These are phyloP conservation scores for Mus caroli DNA, from an alignment of 2,797 vertebrate species.

Conservation along the genomic window DNA sequence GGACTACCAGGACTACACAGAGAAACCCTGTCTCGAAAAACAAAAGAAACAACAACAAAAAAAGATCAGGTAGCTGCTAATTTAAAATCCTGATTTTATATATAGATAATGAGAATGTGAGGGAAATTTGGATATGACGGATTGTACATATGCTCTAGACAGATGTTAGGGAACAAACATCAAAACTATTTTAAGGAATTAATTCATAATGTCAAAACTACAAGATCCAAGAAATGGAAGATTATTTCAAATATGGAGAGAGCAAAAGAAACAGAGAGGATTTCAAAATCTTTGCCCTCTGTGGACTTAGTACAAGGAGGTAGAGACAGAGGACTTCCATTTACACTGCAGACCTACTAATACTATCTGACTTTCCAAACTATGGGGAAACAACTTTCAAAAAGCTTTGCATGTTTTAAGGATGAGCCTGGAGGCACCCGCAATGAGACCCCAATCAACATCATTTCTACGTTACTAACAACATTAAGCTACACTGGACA, in stretches of 20 bases:
- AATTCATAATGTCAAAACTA: background rate
- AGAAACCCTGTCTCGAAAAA: too few relatives aligned
- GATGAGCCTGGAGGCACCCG: background rate
- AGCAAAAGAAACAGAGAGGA: background rate
- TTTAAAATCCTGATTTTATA: background rate
- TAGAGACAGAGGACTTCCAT: background rate
- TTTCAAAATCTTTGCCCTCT: background rate
- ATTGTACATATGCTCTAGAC: background rate
- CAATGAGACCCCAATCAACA: constrained; percentile 10
- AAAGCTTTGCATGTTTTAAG: constrained; percentile 5
- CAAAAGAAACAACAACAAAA: too few relatives aligned
- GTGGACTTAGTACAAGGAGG: background rate
- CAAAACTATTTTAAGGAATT: background rate
- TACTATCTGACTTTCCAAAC: constrained; percentile 39
- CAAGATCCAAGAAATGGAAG: constrained; percentile 12
- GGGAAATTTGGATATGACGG: background rate
- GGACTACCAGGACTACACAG: too few relatives aligned
- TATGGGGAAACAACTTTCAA: background rate
- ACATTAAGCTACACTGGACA: constrained; percentile 32
- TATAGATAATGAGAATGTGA: background rate
- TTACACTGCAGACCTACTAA: background rate
- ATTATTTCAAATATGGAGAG: constrained; percentile 14
- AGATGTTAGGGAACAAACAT: background rate
- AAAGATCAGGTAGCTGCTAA: background rate
- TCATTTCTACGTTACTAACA: constrained; percentile 7